Evolutionary conservation across 2,797 vertebrate species (phyloP).

Genomic region (Rhadinocentrus ornatus): DNA sequence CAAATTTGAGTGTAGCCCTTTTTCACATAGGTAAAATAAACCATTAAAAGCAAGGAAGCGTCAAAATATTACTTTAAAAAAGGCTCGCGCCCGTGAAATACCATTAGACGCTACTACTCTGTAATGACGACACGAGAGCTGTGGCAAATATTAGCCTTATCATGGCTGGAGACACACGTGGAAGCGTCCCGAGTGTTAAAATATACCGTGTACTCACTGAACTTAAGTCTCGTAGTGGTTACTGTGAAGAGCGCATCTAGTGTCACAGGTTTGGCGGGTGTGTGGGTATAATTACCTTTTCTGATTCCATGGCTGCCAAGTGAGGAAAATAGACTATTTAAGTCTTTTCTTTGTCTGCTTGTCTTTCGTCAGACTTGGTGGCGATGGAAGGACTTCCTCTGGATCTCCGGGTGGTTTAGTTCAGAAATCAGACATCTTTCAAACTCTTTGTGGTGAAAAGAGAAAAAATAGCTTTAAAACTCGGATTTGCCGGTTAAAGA

Average conservation of each 20-base stretch:
- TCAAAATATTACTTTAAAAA: too few relatives aligned
- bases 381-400: constrained; percentile 18
- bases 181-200: constrained; percentile 1
- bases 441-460: neutral
- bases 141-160: neutral
- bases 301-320: constrained; percentile 69
- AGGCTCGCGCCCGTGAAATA: neutral
- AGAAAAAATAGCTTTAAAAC: neutral
- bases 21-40: neutral
- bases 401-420: constrained; percentile 3
- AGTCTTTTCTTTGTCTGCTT: constrained; percentile 17
- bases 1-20: neutral
- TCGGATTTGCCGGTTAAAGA: neutral
- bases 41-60: neutral
- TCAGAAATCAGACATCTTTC: constrained; percentile 33
- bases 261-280: constrained; percentile 9
- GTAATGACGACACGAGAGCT: neutral
- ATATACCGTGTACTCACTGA: constrained; percentile 13
- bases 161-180: constrained; percentile 18
- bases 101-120: too few relatives aligned
- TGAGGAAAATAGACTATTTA: neutral
- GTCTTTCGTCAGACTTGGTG: constrained; percentile 7
- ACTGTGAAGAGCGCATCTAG: neutral
- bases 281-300: constrained; percentile 67
- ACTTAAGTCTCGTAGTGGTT: neutral